Evolutionary conservation across 2,113 vertebrate species (phyloP).

Genomic region (Lepisosteus oculatus): DNA sequence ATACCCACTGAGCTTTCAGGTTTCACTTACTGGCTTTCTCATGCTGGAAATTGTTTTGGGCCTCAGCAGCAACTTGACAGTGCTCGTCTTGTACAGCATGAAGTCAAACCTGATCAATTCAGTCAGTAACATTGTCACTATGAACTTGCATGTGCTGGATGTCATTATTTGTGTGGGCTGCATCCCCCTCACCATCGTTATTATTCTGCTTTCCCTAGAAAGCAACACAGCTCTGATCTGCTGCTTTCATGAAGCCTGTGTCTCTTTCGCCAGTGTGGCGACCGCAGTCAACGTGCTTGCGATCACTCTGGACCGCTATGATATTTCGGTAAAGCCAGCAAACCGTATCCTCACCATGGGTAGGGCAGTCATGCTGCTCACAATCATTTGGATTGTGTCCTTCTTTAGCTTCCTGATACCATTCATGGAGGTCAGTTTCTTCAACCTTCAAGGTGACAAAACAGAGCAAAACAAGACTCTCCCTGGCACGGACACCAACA

Average conservation of each 20-base stretch:
- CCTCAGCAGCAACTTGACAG: slow-evolving; percentile 96
- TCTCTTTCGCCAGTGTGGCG: slow-evolving; percentile 94
- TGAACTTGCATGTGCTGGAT: slow-evolving; percentile 96
- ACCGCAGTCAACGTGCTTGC: slow-evolving; percentile 96
- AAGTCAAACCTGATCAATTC: slow-evolving; percentile 98
- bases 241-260: slow-evolving; percentile 98
- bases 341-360: slow-evolving; percentile 96
- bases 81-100: slow-evolving; percentile 97
- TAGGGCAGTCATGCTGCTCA: slow-evolving; percentile 85
- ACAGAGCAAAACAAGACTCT: slow-evolving; percentile 84
- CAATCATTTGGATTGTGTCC: slow-evolving; percentile 89
- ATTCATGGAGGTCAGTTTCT: slow-evolving; percentile 95
- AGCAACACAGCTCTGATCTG: slow-evolving; percentile 89
- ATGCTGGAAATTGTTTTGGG: slow-evolving; percentile 96
- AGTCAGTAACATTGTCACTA: slow-evolving; percentile 97
- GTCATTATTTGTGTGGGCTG: slow-evolving; percentile 95
- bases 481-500: slow-evolving; percentile 76
- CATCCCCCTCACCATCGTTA: slow-evolving; percentile 93
- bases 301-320: slow-evolving; percentile 94
- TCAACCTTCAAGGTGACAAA: slow-evolving; percentile 71
- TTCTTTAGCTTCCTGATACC: slow-evolving; percentile 93
- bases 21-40: slow-evolving; percentile 92
- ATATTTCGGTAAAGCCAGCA: slow-evolving; percentile 96
- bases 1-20: slow-evolving; percentile 92
- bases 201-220: slow-evolving; percentile 87